Evolutionary conservation across 2,888 invertebrate species (phyloP).

Genomic region (Pemphredon lugubris): DNA sequence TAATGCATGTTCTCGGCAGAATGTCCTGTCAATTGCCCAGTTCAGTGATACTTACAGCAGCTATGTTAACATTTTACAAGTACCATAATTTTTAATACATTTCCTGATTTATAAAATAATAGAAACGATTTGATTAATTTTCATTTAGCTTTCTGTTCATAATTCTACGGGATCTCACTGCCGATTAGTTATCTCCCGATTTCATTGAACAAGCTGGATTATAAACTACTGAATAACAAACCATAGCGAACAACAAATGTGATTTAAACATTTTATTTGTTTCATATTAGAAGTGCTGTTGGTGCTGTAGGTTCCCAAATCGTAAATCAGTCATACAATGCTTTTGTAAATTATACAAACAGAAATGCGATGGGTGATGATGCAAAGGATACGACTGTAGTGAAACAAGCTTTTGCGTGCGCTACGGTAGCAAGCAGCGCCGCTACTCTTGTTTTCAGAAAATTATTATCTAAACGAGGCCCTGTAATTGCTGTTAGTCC

Average conservation of each 20-base stretch:
- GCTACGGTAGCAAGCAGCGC: conserved; percentile 58
- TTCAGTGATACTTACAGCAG: conserved; percentile 50
- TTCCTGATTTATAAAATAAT: neutral
- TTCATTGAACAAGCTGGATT: too few species aligned
- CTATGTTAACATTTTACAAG: conserved; percentile 66
- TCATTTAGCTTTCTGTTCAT: too few species aligned
- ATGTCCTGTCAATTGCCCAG: conserved; percentile 62
- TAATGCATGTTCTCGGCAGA: conserved; percentile 61
- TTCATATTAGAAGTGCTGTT: conserved; percentile 41
- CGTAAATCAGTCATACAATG: conserved; percentile 61
- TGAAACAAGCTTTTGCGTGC: conserved; percentile 52
- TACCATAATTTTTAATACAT: conserved; percentile 27
- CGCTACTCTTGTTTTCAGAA: conserved; percentile 50
- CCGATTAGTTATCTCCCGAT: too few species aligned
- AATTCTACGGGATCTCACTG: too few species aligned
- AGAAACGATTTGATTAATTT: too few species aligned
- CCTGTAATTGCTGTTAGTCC: conserved; percentile 49
- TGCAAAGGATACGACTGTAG: conserved; percentile 11
- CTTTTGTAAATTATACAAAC: conserved; percentile 63
- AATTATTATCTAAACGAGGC: conserved; percentile 46
- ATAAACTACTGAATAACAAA: too few species aligned
- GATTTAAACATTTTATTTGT: conserved; percentile 2
- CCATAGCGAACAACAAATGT: neutral
- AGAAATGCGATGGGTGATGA: conserved; percentile 48
- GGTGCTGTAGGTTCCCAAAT: conserved; percentile 49